Evolutionary conservation across 2,113 vertebrate species (phyloP), one percentile per base, ranked within the genome.

Genomic region (Anhinga rufa): DNA sequence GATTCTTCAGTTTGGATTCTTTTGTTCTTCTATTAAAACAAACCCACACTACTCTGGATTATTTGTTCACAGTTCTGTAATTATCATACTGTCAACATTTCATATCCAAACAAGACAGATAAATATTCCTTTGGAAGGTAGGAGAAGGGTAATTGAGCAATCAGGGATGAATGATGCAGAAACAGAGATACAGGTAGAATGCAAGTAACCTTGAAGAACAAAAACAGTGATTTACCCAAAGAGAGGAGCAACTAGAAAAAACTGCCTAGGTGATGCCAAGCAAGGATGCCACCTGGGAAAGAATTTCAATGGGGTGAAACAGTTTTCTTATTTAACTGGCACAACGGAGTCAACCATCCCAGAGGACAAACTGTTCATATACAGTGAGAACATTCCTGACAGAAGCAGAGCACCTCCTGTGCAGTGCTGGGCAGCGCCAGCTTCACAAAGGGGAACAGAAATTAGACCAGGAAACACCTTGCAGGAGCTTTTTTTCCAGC

Each of bases 91-190:
- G 89, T 89, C 95, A 96, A 95, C 82, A 86, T 68, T 68, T 94
- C 92, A 60, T 51, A 91, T 7, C 64, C 7, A 7, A 82, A 79
- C 61, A 49, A 95, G 95, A 65, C 95, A 96, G 77, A 90, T 71
- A 82, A 95, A 90, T 84, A 93, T 89, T 96, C 91, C 82, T 85
- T 38, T 19, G 49, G 87, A 95, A 96, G 64, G 85, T 1, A 58
- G 90, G 74, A 89, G 87, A 90, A 93, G 76, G 79, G 92, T 76
- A 96, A 95, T 79, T 86, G 96, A 89, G 91, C 95, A 92, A 95
- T 83, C 92, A 90, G 62, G 88, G 89, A 82, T 95, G 97, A 94
- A 68, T 42, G 77, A 93, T 90, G 95, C n/a, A 25, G 86, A 61
- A 90, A 88, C 29, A 51, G 62, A 78, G 80, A 92, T 48, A 77